Percentiles rank a stretch among this genome's conserved stretches.
These are phyloP conservation scores for Tinea semifulvella DNA, from an alignment of 2,888 invertebrate species.

Conservation along the genomic window DNA sequence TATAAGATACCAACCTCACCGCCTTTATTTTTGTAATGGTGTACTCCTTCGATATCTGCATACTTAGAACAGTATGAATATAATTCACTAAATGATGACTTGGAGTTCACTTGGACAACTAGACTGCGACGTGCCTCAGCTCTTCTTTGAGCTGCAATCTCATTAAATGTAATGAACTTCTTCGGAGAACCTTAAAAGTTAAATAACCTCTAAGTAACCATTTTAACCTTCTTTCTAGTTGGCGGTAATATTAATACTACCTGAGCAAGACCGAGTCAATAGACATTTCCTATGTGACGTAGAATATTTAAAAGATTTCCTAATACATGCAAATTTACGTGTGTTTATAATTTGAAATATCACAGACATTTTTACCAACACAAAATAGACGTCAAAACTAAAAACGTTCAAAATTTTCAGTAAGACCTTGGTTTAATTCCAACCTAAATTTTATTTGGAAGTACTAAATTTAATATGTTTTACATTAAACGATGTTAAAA, in stretches of 20 bases:
- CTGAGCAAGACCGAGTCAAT: constrained; percentile 38
- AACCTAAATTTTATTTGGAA: too few species aligned
- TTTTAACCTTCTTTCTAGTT: constrained; percentile 23
- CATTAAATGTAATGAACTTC: constrained; percentile 48
- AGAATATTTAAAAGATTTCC: constrained; percentile 32
- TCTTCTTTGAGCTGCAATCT: constrained; percentile 66
- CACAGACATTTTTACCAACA: constrained; percentile 43
- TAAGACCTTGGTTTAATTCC: too few species aligned
- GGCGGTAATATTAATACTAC: constrained; percentile 25
- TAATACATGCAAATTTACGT: constrained; percentile 35
- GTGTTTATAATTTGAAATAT: constrained; percentile 40
- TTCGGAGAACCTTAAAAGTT: constrained; percentile 37
- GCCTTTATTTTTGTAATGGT: constrained; percentile 67
- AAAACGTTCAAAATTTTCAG: background rate
- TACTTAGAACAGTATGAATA: constrained; percentile 74
- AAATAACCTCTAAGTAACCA: constrained; percentile 41
- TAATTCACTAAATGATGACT: constrained; percentile 73
- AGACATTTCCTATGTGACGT: constrained; percentile 35
- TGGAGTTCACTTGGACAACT: constrained; percentile 79
- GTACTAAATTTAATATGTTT: too few species aligned
- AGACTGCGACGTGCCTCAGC: constrained; percentile 74
- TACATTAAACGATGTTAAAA: too few species aligned
- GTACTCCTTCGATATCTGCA: constrained; percentile 70
- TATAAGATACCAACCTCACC: constrained; percentile 43
- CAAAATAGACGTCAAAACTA: background rate